phyloP scores from a whole-genome alignment of 2,113 vertebrate genomes.

The Gymnorhina tibicen region DNA sequence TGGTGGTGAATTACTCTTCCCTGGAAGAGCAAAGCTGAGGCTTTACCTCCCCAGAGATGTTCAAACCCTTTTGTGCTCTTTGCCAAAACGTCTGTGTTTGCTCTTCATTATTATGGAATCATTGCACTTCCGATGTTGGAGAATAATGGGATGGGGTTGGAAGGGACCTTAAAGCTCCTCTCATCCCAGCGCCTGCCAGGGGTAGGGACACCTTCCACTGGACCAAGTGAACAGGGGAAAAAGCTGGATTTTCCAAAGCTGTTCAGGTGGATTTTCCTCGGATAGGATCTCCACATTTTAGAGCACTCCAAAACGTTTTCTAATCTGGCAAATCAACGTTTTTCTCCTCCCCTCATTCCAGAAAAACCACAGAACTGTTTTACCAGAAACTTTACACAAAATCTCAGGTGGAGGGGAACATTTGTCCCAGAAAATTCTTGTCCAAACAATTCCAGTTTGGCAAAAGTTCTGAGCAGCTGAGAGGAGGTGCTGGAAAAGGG shows the following conservation, averaged over 20 bases:
- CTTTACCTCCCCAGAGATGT: neutral
- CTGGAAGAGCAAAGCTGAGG: neutral
- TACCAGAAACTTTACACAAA: neutral
- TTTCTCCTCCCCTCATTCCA: neutral
- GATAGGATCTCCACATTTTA: neutral
- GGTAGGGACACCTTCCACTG: neutral
- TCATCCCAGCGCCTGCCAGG: neutral
- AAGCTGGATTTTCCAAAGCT: neutral
- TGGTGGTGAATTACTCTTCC: neutral
- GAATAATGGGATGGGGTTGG: neutral
- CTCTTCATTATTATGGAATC: neutral
- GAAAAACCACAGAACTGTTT: neutral
- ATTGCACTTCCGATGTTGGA: rapidly evolving
- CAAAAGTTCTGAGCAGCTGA: neutral
- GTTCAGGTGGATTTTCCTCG: neutral
- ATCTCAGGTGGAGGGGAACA: neutral
- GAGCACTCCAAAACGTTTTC: neutral
- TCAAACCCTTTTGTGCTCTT: neutral
- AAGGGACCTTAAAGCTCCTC: neutral
- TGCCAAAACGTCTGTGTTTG: neutral
- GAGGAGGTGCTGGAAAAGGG: neutral
- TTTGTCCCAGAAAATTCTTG: neutral
- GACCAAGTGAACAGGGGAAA: neutral
- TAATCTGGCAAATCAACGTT: neutral
- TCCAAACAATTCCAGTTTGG: neutral